Evolutionary conservation across 2,113 vertebrate species (phyloP), one percentile per base, ranked within the genome.

Genomic region (Carollia perspicillata): DNA sequence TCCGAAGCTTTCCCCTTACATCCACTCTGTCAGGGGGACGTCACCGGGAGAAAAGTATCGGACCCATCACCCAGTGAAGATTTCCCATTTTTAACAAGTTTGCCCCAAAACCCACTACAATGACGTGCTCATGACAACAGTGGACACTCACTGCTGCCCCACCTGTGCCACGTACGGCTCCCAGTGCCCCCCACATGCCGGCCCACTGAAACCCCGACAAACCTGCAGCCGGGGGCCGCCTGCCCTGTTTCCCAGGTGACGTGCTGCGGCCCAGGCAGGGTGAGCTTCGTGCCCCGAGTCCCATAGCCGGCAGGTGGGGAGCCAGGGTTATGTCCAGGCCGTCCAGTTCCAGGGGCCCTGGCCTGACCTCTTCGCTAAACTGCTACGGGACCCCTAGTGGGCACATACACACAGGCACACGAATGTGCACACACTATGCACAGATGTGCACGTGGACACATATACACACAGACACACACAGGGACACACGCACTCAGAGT

Each of bases 171-270:
- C 49, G 58, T 37, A 17, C 4, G 0, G 35, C 17, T 23, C 78
- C 12, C 12, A 22, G 26, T 13, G 35, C 30, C 53, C 13, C 6
- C 12, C 3, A 0, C 0, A 7, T 5, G 44, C 40, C 1, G 3
- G 35, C 12, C 28, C 42, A 1, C 0, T 1, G 44, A 42, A 20
- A 10, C 33, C 10, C 66, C 49, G 10, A 22, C n/a, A 72, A 40
- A n/a, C 20, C 75, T 9, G 4, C 0, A 68, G 30, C 28, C 2
- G 3, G 28, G 6, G 0, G 1, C 33, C 9, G 3, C 6, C 3
- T 5, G 12, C 18, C 18, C 26, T 37, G 0, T 44, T 53, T 51
- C 37, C 28, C 42, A 71, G 33, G 30, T 0, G 2, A 35, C 0
- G 12, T 42, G 6, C 35, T 1, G 23, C 84, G 81, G 8, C 47